Base-by-base conservation (phyloP, 2,797 vertebrate species). In the Meriones psammophilus region DNA sequence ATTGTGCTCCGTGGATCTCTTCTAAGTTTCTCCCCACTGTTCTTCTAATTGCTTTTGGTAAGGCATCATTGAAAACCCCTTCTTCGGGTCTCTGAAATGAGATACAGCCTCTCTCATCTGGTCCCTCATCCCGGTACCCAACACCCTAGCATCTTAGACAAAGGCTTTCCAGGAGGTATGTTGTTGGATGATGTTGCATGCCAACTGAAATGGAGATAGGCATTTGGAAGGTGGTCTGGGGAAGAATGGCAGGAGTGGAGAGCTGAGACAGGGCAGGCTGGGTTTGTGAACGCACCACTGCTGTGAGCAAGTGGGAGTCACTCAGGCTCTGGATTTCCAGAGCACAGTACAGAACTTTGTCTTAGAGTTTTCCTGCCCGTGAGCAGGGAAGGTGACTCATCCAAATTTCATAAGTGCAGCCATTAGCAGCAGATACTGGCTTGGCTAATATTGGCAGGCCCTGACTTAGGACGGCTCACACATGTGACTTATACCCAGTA, bases 171-270 rank as follows among this genome's bases (percentile, higher is more conserved):
- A 8, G 0, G 76, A 73, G 79, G 30, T 18, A 22, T 9, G 81
- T 2, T 56, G 0, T 36, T 0, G 1, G 4, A n/a, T 20, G n/a
- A 77, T 6, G 39, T 33, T 0, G 0, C 6, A 36, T 14, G 22
- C 66, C 4, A 42, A 39, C 3, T 78, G 50, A 84, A 66, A 36
- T 30, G 28, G 66, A 86, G 14, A 69, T 33, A n/a, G 26, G 5
- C 46, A 50, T 46, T 33, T 60, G 13, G 36, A 14, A 89, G 8
- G 50, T 39, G 4, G 15, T 26, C 8, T 69, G 10, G 26, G 9
- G 9, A 54, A n/a, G 3, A 39, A 68, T 8, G 36, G 26, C 15
- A 42, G 18, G 8, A 3, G 28, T 54, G 42, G 14, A 69, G 42
- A 66, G 15, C 8, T 9, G 13, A 85, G 50, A 5, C 9, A 30